These are phyloP conservation scores for Ictalurus furcatus DNA, from an alignment of 2,113 vertebrate genomes.

Conservation along the genomic window DNA sequence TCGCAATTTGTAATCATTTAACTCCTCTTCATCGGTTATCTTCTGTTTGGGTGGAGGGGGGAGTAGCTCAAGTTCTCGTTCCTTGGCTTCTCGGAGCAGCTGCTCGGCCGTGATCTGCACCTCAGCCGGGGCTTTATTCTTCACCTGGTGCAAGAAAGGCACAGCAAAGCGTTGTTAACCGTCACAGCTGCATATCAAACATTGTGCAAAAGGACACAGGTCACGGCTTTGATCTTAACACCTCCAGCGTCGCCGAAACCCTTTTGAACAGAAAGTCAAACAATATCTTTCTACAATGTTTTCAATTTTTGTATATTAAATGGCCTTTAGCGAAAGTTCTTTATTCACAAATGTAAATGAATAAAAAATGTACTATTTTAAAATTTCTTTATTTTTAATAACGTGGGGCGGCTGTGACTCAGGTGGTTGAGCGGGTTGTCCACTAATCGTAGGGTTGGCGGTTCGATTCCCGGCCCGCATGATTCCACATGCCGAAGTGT, in stretches of 20 bases:
- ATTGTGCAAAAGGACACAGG: background rate
- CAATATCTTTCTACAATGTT: background rate
- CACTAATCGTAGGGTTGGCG: too few relatives aligned
- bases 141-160: conserved; percentile 77
- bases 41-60: conserved; percentile 96
- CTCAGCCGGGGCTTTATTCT: conserved; percentile 97
- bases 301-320: background rate
- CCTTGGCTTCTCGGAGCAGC: conserved; percentile 93
- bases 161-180: background rate
- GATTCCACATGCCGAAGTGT: too few relatives aligned
- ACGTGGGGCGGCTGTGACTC: too few relatives aligned
- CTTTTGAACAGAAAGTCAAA: background rate
- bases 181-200: background rate
- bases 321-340: background rate
- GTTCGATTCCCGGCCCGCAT: too few relatives aligned
- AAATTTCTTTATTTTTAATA: too few relatives aligned
- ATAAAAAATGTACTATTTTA: background rate
- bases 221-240: background rate
- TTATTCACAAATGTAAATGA: background rate
- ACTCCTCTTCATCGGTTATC: conserved; percentile 96
- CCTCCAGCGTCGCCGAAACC: background rate
- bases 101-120: conserved; percentile 98
- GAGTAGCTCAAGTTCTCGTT: conserved; percentile 94
- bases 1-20: conserved; percentile 94
- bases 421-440: too few relatives aligned